phyloP scores from a whole-genome alignment of 2,113 vertebrate genomes.

The Ascaphus truei region DNA sequence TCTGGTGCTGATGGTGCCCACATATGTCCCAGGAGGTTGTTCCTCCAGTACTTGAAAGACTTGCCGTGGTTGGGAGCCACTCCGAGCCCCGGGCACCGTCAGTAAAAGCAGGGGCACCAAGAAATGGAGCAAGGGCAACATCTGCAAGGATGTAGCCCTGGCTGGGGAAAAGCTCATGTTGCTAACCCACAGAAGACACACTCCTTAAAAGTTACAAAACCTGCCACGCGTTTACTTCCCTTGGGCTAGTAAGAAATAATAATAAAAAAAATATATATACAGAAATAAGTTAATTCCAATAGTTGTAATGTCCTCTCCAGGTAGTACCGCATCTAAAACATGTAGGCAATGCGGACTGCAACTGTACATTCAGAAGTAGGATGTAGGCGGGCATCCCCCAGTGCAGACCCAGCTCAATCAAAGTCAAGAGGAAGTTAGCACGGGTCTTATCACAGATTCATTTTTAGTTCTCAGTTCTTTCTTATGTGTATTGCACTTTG shows the following conservation, averaged over 20 bases:
- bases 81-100: constrained; percentile 38
- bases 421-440: neutral
- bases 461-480: too few species aligned
- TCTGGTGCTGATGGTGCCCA: constrained; percentile 86
- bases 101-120: constrained; percentile 33
- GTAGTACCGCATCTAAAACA: neutral
- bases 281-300: neutral
- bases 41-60: constrained; percentile 91
- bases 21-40: constrained; percentile 85
- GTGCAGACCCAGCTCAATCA: neutral
- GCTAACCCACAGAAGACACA: constrained; percentile 2
- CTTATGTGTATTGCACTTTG: neutral
- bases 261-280: too few species aligned
- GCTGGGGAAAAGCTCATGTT: constrained; percentile 48
- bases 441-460: neutral
- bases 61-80: constrained; percentile 78
- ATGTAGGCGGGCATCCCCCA: neutral
- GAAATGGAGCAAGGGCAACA: constrained; percentile 4
- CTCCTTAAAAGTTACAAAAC: neutral
- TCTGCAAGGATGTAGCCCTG: constrained; percentile 38
- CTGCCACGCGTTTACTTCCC: neutral
- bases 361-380: constrained; percentile 18
- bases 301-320: neutral
- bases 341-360: constrained; percentile 49
- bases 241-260: neutral